phyloP scores from a whole-genome alignment of 2,113 vertebrate genomes.

The Neogobius melanostomus region DNA sequence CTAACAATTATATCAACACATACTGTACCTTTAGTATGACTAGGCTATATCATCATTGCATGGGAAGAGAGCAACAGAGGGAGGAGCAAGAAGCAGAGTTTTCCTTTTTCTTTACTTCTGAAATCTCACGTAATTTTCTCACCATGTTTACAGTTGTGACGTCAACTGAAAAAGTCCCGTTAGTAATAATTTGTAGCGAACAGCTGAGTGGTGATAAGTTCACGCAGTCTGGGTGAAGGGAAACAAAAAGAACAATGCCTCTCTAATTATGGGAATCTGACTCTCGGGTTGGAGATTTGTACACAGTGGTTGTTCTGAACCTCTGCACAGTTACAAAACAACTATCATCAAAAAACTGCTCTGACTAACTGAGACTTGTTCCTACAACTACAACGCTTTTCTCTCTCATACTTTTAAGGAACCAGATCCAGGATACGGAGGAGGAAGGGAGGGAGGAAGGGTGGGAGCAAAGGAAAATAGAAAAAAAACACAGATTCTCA shows the following conservation, averaged over 20 bases:
- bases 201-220: neutral
- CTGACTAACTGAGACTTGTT: neutral
- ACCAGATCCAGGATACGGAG: conserved; percentile 14
- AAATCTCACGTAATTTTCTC: too few species aligned
- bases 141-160: too few species aligned
- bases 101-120: too few species aligned
- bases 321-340: neutral
- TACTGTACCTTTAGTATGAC: too few species aligned
- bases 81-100: too few species aligned
- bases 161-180: too few species aligned
- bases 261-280: neutral
- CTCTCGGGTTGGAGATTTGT: neutral
- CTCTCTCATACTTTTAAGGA: conserved; percentile 29
- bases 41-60: too few species aligned
- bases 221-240: neutral
- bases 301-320: neutral
- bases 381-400: neutral
- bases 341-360: neutral
- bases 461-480: conserved; percentile 8
- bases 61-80: too few species aligned
- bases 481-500: conserved; percentile 2
- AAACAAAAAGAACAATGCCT: neutral
- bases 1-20: too few species aligned
- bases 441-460: conserved; percentile 1
- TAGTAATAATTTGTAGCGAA: too few species aligned